Conservation (phyloP, 2,113 vertebrate species). For the Acinonyx jubatus region DNA sequence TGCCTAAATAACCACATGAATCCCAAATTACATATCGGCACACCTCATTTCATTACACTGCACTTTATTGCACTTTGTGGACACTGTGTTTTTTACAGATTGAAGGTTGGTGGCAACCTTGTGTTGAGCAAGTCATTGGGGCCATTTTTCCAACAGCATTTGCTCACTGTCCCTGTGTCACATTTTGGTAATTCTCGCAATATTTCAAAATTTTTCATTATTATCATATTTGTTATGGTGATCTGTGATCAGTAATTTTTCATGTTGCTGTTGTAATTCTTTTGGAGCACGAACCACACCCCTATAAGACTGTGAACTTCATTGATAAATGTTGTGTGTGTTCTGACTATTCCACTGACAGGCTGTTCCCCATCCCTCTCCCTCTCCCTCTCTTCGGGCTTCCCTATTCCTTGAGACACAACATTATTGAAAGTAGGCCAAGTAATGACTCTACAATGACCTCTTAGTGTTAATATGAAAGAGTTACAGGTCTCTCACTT, state of each 20-base stretch:
- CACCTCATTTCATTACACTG: not conserved
- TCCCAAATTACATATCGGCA: not conserved
- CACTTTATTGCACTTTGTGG: not conserved
- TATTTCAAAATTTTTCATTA: not conserved
- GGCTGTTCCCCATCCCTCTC: not conserved
- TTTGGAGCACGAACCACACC: not conserved
- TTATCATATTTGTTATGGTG: not conserved
- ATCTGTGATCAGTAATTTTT: not conserved
- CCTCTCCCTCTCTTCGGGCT: not conserved
- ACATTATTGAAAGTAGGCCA: not conserved
- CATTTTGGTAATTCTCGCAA: not conserved
- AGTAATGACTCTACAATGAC: not conserved
- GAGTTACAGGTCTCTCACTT: not conserved
- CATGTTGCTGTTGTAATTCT: not conserved
- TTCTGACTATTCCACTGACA: not conserved
- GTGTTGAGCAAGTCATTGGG: not conserved
- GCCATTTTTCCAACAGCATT: not conserved
- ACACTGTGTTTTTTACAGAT: not conserved
- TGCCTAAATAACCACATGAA: not conserved
- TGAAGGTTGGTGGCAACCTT: not conserved
- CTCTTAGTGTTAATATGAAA: not conserved
- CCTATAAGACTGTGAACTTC: not conserved
- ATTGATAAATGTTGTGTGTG: not conserved
- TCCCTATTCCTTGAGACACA: not conserved
- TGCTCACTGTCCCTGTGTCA: not conserved